Base-by-base conservation (phyloP, 1,140 invertebrate genomes). In the Pseudomyrmex gracilis region DNA sequence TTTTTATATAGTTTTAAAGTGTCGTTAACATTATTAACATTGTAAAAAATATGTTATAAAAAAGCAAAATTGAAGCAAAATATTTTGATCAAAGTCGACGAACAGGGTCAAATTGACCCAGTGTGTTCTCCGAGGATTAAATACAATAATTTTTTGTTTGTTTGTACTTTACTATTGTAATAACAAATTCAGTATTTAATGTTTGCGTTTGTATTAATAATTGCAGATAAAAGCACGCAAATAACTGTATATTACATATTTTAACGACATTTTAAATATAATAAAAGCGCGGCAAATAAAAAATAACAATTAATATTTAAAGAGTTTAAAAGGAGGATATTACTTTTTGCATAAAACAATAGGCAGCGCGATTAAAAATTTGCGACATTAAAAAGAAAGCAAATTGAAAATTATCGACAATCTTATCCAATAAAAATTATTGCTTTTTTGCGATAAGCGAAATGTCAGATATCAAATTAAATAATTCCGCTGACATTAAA, bases 151-250 rank as follows among this genome's bases (percentile, higher is more conserved):
- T 5, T 34, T 34, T 34, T 34, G 34, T 5, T 34, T 34, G n/a
- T n/a, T n/a, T n/a, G n/a, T n/a, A 7, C 34, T 34, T 34, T 34
- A 34, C 5, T 34, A 34, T 34, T 34, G 34, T 4, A 34, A 34
- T 34, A 34, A 34, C 5, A 34, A 34, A 7, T 53, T 67, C 17
- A 2, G 20, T 24, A 55, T 67, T 74, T 24, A 74, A 63, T n/a
- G 45, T 77, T 77, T 77, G 55, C 10, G 8, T 53, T 13, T 10
- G 12, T 22, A 34, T 45, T 68, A 77, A 77, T 77, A 43, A 55
- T 13, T 55, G 4, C 24, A n/a, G 55, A 45, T 20, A 77, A 77
- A 66, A 63, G 8, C 55, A 3, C 34, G 15, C 4, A 13, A 17
- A 22, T 10, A 4, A 7, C 45, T 3, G 22, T 24, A 22, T 68